These are phyloP conservation scores for Drosophila busckii DNA, from an alignment of 1,140 invertebrate genomes.

Conservation along the genomic window DNA sequence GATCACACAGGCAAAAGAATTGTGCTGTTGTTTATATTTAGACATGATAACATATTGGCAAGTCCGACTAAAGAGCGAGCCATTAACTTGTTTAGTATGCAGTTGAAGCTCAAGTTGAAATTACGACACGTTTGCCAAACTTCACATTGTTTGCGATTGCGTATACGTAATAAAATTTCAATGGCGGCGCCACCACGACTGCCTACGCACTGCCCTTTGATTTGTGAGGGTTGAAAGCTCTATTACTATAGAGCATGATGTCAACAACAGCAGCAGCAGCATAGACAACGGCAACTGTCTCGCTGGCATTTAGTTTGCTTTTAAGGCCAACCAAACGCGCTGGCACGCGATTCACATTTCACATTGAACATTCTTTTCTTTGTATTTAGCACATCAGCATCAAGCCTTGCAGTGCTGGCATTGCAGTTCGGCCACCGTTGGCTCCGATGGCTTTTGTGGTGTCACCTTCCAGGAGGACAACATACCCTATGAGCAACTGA, in stretches of 20 bases:
- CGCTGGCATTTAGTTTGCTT: no score
- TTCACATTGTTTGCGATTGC: conserved; percentile 10
- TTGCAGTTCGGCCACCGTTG: conserved; percentile 69
- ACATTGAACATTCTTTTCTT: background rate
- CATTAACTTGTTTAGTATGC: no score
- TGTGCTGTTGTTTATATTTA: no score
- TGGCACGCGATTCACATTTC: conserved; percentile 28
- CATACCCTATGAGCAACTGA: conserved; percentile 60
- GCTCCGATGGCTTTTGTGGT: conserved; percentile 68
- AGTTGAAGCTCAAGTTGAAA: no score
- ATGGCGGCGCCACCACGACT: conserved; percentile 50
- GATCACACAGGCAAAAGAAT: conserved; percentile 14
- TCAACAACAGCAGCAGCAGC: no score
- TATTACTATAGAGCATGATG: no score
- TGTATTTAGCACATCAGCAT: conserved; percentile 37
- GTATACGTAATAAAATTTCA: conserved; percentile 55
- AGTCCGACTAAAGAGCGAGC: no score
- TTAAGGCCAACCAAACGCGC: conserved; percentile 10
- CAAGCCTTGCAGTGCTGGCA: conserved; percentile 67
- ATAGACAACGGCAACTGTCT: no score
- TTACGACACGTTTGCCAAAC: conserved; percentile 5
- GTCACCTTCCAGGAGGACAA: conserved; percentile 66
- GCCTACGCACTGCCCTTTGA: conserved; percentile 17
- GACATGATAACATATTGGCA: no score
- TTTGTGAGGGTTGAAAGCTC: conserved; percentile 2